phyloP scores from a whole-genome alignment of 2,888 invertebrate genomes.

The Portevinia maculata region DNA sequence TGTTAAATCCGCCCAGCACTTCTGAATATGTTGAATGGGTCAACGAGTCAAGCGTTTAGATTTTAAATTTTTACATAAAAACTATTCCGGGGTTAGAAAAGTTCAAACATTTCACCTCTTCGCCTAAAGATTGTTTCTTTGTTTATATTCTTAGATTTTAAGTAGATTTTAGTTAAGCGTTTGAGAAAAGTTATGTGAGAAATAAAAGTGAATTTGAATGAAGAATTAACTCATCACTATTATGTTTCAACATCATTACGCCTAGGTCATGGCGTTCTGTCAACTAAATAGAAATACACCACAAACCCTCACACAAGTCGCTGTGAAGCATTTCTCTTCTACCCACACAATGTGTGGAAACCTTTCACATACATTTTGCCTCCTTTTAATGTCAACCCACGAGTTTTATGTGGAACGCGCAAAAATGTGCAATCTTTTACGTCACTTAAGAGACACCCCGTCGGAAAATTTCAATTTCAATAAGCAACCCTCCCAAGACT shows the following conservation, averaged over 20 bases:
- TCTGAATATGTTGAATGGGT: conserved; percentile 35
- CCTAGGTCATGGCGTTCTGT: not conserved
- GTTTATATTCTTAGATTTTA: not conserved
- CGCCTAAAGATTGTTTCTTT: not conserved
- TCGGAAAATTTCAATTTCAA: conserved; percentile 42
- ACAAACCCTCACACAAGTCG: not conserved
- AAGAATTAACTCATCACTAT: no score
- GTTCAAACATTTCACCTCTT: no score
- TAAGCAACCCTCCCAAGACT: conserved; percentile 40
- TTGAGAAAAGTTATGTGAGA: no score
- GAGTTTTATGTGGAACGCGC: not conserved
- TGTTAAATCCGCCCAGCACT: conserved; percentile 28
- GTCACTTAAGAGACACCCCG: conserved; percentile 57
- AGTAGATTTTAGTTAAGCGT: not conserved
- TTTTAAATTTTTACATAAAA: conserved; percentile 1
- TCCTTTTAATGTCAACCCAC: conserved; percentile 30
- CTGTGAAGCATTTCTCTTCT: conserved; percentile 38
- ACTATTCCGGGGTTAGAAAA: conserved; percentile 1
- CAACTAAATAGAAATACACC: not conserved
- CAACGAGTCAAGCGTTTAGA: not conserved
- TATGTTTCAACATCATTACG: not conserved
- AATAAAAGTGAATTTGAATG: no score
- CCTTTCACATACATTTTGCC: not conserved
- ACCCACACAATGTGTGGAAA: not conserved
- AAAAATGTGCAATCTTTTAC: conserved; percentile 63